phyloP scores from a whole-genome alignment of 2,888 invertebrate species.

The Therioaphis trifolii region DNA sequence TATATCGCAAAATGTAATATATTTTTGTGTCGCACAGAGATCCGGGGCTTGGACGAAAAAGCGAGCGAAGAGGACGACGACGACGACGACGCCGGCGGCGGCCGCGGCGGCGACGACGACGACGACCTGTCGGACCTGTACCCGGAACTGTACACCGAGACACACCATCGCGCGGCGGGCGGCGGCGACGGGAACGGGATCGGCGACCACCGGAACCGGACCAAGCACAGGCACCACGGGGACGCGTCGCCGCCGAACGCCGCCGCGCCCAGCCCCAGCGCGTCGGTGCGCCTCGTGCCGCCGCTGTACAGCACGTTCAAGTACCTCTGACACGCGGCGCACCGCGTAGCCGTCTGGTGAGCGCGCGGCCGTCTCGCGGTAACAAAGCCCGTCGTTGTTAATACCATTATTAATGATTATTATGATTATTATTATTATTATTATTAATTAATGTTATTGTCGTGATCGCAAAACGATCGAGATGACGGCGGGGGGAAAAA shows the following conservation, averaged over 20 bases:
- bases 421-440: not conserved
- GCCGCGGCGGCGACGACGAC: too few relatives aligned
- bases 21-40: not conserved
- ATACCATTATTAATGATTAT: not conserved
- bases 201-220: constrained; percentile 42
- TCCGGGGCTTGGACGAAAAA: constrained; percentile 30
- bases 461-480: too few relatives aligned
- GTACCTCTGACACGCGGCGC: constrained; percentile 51
- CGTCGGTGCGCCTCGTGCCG: constrained; percentile 27
- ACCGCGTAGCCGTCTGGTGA: constrained; percentile 21
- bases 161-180: not conserved
- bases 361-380: not conserved
- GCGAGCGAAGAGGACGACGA: not conserved
- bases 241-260: constrained; percentile 3
- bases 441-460: not conserved
- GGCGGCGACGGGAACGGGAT: not conserved
- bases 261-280: constrained; percentile 34
- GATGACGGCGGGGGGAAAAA: too few relatives aligned
- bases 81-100: not conserved
- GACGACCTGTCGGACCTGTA: not conserved
- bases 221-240: constrained; percentile 35
- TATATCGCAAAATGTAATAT: too few relatives aligned
- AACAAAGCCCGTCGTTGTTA: not conserved
- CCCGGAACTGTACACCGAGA: constrained; percentile 7
- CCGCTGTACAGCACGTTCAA: constrained; percentile 48